These are phyloP conservation scores for Luperina nickerlii DNA, from an alignment of 2,888 invertebrate genomes.

Conservation along the genomic window DNA sequence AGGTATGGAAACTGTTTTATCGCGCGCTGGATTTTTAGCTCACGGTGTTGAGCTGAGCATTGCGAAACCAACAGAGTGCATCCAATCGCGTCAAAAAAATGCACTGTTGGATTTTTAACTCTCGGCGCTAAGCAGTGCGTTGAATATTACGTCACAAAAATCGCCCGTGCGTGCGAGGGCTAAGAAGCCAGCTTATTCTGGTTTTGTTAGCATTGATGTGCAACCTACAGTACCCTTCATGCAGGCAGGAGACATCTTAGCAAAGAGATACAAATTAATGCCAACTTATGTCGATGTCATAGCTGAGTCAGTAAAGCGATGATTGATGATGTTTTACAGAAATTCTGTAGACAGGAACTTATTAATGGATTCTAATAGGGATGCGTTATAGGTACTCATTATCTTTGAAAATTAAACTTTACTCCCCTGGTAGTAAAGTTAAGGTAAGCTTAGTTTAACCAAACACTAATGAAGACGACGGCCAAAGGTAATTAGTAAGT, in stretches of 20 bases:
- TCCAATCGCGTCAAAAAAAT: neutral
- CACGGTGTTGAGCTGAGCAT: too few species aligned
- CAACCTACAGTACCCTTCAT: neutral
- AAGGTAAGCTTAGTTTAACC: constrained; percentile 9
- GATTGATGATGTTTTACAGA: constrained; percentile 3
- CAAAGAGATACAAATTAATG: neutral
- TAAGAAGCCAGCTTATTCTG: neutral
- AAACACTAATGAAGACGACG: constrained; percentile 25
- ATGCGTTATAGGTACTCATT: neutral
- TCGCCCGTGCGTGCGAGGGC: neutral
- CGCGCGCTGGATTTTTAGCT: too few species aligned
- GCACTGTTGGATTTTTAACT: neutral
- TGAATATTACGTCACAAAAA: neutral
- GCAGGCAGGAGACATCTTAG: neutral
- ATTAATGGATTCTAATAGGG: constrained; percentile 19
- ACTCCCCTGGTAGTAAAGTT: constrained; percentile 19
- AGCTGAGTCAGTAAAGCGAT: neutral
- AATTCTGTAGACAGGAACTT: neutral
- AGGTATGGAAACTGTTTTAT: too few species aligned
- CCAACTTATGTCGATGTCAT: neutral
- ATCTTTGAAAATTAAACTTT: constrained; percentile 27
- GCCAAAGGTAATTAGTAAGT: constrained; percentile 42
- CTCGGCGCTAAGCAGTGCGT: neutral
- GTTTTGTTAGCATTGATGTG: too few species aligned
- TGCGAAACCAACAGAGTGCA: too few species aligned